Base-by-base conservation (phyloP, 2,113 vertebrate genomes). In the Atlantisia rogersi region DNA sequence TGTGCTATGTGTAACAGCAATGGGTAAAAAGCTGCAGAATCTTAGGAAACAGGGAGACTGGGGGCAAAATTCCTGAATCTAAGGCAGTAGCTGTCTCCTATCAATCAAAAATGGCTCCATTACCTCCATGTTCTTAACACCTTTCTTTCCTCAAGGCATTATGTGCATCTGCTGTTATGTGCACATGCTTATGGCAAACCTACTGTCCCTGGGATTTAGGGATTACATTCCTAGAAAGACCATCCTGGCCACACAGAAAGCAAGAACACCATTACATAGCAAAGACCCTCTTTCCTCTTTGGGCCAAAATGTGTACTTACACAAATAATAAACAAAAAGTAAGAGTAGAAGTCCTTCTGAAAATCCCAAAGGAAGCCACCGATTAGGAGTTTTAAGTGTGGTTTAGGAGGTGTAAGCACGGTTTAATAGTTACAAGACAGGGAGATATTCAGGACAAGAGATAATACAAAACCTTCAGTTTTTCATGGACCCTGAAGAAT, bases 1-100 rank as follows among this genome's bases (percentile, higher is more conserved):
- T 0, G 1, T 18, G 44, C 39, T 46, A 48, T 6, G 4, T 25
- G 1, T 22, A 92, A 84, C 0, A 1, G 31, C 18, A 84, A 77
- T 4, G 11, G 10, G 15, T 53, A 82, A 40, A 92, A 84, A 82
- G 46, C 16, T 50, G 17, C 1, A 2, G 50, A 70, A 28, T 70
- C 29, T 69, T 29, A 44, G 13, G 18, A 80, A 73, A 60, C 18
- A 80, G 16, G 58, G 37, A 64, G 55, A 56, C 4, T 3, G 1
- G 58, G 90, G 64, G 18, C 24, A 64, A 70, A 91, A 86, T 58
- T 44, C 8, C 37, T 15, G 1, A 85, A 25, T 60, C 10, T 55
- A 68, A 71, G 32, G 29, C 15, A 82, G 46, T 18, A 84, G 28
- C 50, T 50, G 40, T 53, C 50, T 78, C 37, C 31, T 16, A 24